phyloP scores from a whole-genome alignment of 2,113 vertebrate species.

The Hiodon alosoides region DNA sequence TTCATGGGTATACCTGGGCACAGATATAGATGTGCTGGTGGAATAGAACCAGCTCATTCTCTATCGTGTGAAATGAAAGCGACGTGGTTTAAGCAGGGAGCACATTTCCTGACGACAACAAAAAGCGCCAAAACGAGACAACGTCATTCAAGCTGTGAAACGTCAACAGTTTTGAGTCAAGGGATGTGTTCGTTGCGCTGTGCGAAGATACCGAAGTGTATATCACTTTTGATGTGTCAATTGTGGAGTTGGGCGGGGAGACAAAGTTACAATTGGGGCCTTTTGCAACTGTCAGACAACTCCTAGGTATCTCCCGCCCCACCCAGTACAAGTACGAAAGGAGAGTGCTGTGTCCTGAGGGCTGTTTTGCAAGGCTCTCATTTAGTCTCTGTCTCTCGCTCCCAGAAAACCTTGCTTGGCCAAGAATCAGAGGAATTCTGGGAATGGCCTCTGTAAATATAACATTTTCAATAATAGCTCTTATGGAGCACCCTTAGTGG shows the following conservation, averaged over 20 bases:
- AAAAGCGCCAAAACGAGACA: too few species aligned
- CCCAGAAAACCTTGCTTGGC: slow-evolving; percentile 44
- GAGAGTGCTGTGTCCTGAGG: slow-evolving; percentile 1
- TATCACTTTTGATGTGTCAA: background rate
- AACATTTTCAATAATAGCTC: slow-evolving; percentile 61
- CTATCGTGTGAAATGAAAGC: slow-evolving; percentile 34
- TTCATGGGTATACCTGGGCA: slow-evolving; percentile 40
- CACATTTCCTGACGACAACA: background rate
- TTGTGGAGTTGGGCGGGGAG: background rate
- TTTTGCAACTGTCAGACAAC: slow-evolving; percentile 16
- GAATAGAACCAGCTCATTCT: background rate
- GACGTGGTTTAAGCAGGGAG: slow-evolving; percentile 15
- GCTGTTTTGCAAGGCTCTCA: slow-evolving; percentile 23
- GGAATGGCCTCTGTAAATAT: slow-evolving; percentile 60
- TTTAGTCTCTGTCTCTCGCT: slow-evolving; percentile 32
- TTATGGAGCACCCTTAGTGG: slow-evolving; percentile 52
- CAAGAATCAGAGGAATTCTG: slow-evolving; percentile 62
- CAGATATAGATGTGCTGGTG: slow-evolving; percentile 19
- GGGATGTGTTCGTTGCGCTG: background rate
- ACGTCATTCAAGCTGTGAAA: too few species aligned
- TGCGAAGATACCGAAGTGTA: background rate
- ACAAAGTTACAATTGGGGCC: background rate
- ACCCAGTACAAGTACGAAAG: slow-evolving; percentile 25
- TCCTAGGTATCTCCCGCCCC: slow-evolving; percentile 29
- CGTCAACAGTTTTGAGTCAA: too few species aligned